These are phyloP conservation scores for Microcebus murinus DNA, from an alignment of 2,113 vertebrate genomes.

Conservation along the genomic window DNA sequence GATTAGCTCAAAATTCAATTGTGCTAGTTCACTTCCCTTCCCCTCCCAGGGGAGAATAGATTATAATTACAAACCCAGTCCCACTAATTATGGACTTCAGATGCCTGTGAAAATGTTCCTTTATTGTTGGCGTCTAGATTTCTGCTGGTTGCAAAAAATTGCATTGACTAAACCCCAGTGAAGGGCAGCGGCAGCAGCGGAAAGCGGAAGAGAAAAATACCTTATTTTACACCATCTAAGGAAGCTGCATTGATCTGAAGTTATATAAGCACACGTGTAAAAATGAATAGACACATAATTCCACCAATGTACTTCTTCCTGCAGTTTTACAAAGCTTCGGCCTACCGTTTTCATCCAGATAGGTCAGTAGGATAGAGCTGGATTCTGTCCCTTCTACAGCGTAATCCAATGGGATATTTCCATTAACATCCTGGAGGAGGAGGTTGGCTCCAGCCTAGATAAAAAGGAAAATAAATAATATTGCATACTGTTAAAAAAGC, in stretches of 20 bases:
- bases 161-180: neutral
- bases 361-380: slow-evolving; percentile 90
- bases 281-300: neutral
- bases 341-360: slow-evolving; percentile 96
- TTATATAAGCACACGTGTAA: rapidly evolving
- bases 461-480: neutral
- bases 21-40: neutral
- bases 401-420: slow-evolving; percentile 94
- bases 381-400: slow-evolving; percentile 93
- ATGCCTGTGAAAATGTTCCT: neutral
- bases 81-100: neutral
- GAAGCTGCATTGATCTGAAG: neutral
- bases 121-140: neutral
- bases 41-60: neutral
- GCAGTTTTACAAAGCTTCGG: neutral
- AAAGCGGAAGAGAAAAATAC: neutral
- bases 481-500: neutral
- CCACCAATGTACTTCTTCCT: neutral
- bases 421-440: slow-evolving; percentile 94
- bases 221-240: too few relatives aligned
- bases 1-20: slow-evolving; percentile 7
- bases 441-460: slow-evolving; percentile 93
- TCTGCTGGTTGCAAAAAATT: neutral
- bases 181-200: rapidly evolving
- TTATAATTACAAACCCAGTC: neutral